Evolutionary conservation across 2,113 vertebrate genomes (phyloP), one percentile per base, ranked within the genome.

Genomic region (Sinocyclocheilus anshuiensis): DNA sequence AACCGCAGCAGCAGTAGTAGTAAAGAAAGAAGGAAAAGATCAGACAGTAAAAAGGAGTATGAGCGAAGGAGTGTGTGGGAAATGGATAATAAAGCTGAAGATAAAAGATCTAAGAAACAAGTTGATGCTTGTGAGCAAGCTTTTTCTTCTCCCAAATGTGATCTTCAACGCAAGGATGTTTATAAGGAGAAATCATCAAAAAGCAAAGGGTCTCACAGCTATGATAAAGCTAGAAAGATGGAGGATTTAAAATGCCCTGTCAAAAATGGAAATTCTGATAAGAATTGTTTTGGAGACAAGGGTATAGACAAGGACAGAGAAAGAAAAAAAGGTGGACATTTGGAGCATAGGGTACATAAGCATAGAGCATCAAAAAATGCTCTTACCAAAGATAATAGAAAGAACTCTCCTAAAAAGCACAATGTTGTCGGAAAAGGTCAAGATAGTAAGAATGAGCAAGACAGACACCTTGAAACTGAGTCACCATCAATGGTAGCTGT

Each of bases 201-300:
- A 36, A 75, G 36, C 50, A 85, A 79, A 78, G 94, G 92, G 89
- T 89, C 90, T 33, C 93, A 94, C 85, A 92, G 90, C 18, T 93
- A 95, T 74, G 93, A 77, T 92, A 91, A 95, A 90, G 65, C 95
- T 93, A 92, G 94, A 94, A 50, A 94, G 89, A 94, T 93, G 90
- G 95, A 95, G 77, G 77, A 24, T 74, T 33, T n/a, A 4, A 29
- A 29, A 53, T 24, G 84, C 13, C 18, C 36, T n/a, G n/a, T 1
- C 50, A 20, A 86, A 91, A 67, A 24, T 65, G 8, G 4, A 22
- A 86, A 10, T 57, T 79, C 75, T 83, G 8, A 18, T 29, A 63
- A 26, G 63, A 42, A 4, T 33, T 16, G 22, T 77, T 22, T 3
- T 36, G 74, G 57, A 84, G 76, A 74, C 20, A 87, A 74, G 69